These are phyloP conservation scores for Gymnothorax javanicus DNA, from an alignment of 2,797 vertebrate species.

Conservation along the genomic window DNA sequence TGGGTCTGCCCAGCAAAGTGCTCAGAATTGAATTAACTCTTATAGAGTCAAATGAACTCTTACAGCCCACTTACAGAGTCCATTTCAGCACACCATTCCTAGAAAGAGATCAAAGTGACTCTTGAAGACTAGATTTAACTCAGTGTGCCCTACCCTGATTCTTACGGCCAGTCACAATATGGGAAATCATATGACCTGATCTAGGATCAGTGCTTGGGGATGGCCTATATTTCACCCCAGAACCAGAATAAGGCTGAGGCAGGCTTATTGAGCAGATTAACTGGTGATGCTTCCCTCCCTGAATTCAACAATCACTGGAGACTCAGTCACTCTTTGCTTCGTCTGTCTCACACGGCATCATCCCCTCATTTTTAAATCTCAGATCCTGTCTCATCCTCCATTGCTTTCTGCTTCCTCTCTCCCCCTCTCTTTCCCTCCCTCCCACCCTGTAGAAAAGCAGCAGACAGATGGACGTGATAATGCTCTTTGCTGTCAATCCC, in stretches of 20 bases:
- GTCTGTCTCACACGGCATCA: not conserved
- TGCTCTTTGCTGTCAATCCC: not conserved
- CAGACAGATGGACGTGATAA: not conserved
- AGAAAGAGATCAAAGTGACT: too few species aligned
- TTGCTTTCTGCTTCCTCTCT: not conserved
- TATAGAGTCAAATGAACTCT: too few species aligned
- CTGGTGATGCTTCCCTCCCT: not conserved
- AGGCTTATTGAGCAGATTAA: not conserved
- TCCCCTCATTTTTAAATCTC: not conserved
- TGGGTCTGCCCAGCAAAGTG: too few species aligned
- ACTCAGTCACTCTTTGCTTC: conserved; percentile 13
- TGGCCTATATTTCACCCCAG: not conserved
- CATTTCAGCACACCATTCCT: too few species aligned
- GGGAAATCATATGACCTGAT: not conserved
- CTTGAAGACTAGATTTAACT: too few species aligned
- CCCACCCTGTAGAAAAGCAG: not conserved
- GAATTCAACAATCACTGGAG: not conserved
- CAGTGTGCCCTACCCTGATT: too few species aligned
- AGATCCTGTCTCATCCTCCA: not conserved
- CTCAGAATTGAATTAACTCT: too few species aligned
- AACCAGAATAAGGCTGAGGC: not conserved
- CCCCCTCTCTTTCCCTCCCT: conserved; percentile 5
- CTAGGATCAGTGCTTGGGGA: not conserved
- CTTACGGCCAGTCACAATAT: too few species aligned
- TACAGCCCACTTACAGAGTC: too few species aligned